A percentile compares a stretch with the other conserved stretches of the same genome.
Conservation (phyloP, 2,113 vertebrate species). For the Dromas ardeola region DNA sequence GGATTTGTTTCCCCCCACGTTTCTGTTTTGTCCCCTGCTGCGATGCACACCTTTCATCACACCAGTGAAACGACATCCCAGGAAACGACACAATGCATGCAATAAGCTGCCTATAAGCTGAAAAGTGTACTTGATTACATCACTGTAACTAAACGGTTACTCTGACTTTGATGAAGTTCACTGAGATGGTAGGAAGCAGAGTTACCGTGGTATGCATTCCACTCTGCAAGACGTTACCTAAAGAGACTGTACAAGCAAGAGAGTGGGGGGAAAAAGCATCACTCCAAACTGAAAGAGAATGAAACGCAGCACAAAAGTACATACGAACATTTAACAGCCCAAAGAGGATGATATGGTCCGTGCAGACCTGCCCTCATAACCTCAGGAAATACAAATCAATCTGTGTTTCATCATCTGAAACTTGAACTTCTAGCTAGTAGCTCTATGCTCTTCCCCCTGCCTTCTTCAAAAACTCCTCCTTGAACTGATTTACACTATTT, state of each 20-base stretch:
- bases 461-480: constrained; percentile 38
- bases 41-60: neutral
- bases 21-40: neutral
- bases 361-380: constrained; percentile 33
- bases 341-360: neutral
- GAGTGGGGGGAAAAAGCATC: neutral
- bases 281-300: neutral
- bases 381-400: constrained; percentile 65
- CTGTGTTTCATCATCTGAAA: constrained; percentile 63
- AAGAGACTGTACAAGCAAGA: neutral
- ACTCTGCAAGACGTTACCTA: neutral
- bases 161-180: neutral
- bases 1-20: neutral
- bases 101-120: neutral
- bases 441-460: neutral
- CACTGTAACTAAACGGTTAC: neutral
- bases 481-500: constrained; percentile 70
- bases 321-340: neutral
- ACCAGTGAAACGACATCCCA: neutral
- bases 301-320: neutral
- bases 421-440: constrained; percentile 57
- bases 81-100: neutral
- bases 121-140: neutral
- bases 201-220: neutral
- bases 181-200: neutral